These are phyloP conservation scores for Paratrypauchen microcephalus DNA, from an alignment of 2,797 vertebrate genomes.

Conservation along the genomic window DNA sequence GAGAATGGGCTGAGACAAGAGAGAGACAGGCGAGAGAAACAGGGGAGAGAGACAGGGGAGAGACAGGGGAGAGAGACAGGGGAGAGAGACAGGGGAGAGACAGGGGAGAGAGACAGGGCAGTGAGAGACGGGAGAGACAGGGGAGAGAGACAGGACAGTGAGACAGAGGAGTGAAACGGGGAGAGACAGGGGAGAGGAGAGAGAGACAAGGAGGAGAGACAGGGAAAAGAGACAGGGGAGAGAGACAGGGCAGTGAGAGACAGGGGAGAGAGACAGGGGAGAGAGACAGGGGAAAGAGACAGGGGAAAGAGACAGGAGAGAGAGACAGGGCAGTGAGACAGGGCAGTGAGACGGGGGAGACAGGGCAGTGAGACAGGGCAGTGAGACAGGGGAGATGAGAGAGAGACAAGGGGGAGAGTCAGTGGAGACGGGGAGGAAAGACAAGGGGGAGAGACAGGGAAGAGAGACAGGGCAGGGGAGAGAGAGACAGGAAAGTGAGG, in stretches of 20 bases:
- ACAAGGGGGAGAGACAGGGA: neutral
- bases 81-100: neutral
- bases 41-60: neutral
- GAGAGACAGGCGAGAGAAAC: constrained; percentile 6
- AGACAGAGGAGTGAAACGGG: neutral
- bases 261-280: neutral
- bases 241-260: neutral
- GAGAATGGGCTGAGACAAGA: neutral
- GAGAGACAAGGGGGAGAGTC: neutral
- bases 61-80: neutral
- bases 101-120: neutral
- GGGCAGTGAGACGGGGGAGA: neutral
- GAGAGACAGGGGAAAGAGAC: neutral
- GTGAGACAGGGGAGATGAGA: neutral
- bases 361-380: neutral
- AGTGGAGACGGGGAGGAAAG: neutral
- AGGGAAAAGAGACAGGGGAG: neutral
- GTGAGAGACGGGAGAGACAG: constrained; percentile 10
- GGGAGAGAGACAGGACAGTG: neutral
- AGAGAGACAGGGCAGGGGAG: neutral
- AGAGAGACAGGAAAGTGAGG: constrained; percentile 24
- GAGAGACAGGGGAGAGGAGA: too few relatives aligned
- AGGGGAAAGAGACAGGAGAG: neutral
- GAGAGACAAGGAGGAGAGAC: too few relatives aligned
- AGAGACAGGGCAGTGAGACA: neutral